Percentiles rank a stretch among this genome's conserved stretches.
phyloP scores from a whole-genome alignment of 2,113 vertebrate species.

The Passer montanus region DNA sequence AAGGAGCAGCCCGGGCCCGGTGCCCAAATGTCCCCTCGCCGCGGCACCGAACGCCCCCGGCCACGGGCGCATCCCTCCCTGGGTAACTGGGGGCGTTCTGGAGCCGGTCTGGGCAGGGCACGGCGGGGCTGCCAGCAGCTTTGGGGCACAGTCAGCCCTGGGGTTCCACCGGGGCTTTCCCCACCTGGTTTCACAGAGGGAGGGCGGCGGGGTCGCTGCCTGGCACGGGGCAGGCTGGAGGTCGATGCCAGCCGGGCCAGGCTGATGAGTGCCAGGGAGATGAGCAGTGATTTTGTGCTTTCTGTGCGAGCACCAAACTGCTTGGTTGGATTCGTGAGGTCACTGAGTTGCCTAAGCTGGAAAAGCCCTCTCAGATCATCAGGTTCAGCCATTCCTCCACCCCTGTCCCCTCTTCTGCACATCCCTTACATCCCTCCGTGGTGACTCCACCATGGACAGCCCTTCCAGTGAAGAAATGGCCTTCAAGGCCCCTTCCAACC shows the following conservation, averaged over 20 bases:
- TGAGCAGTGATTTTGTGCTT: background rate
- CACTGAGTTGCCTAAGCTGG: fast-evolving
- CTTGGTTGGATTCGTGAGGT: fast-evolving
- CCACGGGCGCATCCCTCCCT: fast-evolving
- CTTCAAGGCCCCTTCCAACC: background rate
- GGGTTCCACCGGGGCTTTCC: background rate
- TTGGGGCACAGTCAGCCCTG: fast-evolving
- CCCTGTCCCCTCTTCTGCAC: background rate
- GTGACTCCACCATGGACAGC: background rate
- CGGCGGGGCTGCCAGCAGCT: background rate
- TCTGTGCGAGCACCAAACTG: background rate
- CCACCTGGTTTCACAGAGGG: fast-evolving
- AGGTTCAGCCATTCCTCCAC: background rate
- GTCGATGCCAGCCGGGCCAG: background rate
- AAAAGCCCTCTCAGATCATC: background rate
- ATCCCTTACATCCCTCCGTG: background rate
- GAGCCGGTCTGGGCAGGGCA: background rate
- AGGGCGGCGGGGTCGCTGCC: fast-evolving
- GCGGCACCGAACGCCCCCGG: background rate
- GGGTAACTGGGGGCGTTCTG: fast-evolving
- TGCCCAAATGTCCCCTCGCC: background rate
- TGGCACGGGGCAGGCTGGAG: background rate
- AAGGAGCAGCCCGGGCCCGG: background rate
- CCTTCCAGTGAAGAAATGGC: background rate
- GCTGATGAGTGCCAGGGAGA: fast-evolving